These are phyloP conservation scores for Euleptes europaea DNA, from an alignment of 2,113 vertebrate species.

Conservation along the genomic window DNA sequence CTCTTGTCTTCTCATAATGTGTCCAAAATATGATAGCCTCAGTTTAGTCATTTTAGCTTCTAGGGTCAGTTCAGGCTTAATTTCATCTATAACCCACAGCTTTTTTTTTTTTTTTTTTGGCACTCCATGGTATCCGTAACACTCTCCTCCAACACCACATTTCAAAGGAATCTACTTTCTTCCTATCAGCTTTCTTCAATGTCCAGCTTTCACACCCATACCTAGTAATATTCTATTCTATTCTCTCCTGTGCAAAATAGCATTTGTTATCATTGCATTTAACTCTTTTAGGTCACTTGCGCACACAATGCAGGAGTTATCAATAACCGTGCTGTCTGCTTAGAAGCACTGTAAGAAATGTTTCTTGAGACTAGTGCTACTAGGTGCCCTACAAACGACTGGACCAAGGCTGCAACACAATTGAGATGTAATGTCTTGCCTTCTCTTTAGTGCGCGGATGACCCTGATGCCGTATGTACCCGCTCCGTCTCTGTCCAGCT, in stretches of 20 bases:
- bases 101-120: too few species aligned
- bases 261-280: accelerated
- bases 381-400: neutral
- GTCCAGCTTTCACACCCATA: too few species aligned
- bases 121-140: too few species aligned
- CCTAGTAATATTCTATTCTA: too few species aligned
- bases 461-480: conserved; percentile 91
- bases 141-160: too few species aligned
- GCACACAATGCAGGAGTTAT: neutral
- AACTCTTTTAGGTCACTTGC: neutral
- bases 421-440: conserved; percentile 1
- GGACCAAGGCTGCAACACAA: neutral
- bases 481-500: conserved; percentile 85
- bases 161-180: too few species aligned
- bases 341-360: neutral
- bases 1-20: too few species aligned
- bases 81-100: too few species aligned
- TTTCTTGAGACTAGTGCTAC: neutral
- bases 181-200: too few species aligned
- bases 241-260: accelerated
- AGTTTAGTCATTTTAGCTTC: too few species aligned
- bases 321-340: neutral
- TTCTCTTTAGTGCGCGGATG: conserved; percentile 89
- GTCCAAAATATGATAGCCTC: too few species aligned
- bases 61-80: too few species aligned